Conservation (phyloP, 2,113 vertebrate species). For the Gymnocephalus cernua region DNA sequence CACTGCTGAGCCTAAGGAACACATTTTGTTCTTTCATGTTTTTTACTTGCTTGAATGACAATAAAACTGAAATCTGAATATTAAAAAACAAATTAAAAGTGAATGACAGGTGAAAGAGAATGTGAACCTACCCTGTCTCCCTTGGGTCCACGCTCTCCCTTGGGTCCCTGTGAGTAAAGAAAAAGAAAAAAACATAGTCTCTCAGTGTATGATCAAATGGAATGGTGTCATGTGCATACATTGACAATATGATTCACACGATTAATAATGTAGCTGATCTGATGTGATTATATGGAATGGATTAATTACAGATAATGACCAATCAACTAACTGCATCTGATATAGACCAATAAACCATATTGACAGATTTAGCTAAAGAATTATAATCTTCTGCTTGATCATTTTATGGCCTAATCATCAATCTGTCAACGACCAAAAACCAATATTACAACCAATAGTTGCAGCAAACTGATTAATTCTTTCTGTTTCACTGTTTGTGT, state of each 20-base stretch:
- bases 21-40: too few relatives aligned
- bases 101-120: slow-evolving; percentile 10
- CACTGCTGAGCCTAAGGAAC: too few relatives aligned
- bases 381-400: background rate
- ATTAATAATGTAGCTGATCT: background rate
- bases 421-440: background rate
- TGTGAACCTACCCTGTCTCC: slow-evolving; percentile 89
- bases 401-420: background rate
- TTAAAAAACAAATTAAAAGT: too few relatives aligned
- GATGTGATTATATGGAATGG: background rate
- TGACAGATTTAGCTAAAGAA: background rate
- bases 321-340: background rate
- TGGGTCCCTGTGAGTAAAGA: slow-evolving; percentile 87
- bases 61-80: too few relatives aligned
- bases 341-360: background rate
- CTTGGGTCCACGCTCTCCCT: slow-evolving; percentile 89
- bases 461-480: background rate
- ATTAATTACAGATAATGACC: background rate
- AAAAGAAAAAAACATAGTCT: background rate
- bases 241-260: background rate
- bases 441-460: background rate
- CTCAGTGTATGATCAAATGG: background rate
- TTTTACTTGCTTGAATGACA: too few relatives aligned
- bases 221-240: background rate
- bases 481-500: background rate